Evolutionary conservation across 2,113 vertebrate species (phyloP), one percentile per base, ranked within the genome.

Genomic region (Thamnaconus septentrionalis): DNA sequence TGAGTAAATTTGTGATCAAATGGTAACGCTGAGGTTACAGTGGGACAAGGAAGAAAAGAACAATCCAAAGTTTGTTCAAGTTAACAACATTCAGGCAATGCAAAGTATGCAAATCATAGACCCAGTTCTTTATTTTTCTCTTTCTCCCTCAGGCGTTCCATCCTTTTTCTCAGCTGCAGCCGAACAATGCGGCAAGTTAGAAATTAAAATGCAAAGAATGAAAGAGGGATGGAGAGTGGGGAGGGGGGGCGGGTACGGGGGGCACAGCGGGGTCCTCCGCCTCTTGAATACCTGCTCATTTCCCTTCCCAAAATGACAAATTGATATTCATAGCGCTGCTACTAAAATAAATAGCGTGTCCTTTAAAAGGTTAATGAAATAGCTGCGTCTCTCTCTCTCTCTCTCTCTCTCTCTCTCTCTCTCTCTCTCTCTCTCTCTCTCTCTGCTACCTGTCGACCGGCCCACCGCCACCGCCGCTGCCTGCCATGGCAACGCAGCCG

Each of bases 361-460:
- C 66, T 83, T 87, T 84, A 88, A 88, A 31, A 91, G 89, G 89
- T 90, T 89, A 88, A 90, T 91, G 78, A 87, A 91, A 90, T 71
- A 80, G 79, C 80, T 69, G 55, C 57, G 65, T 63, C 60, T 18
- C 57, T 60, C 59, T 77, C 65, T 71, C 18, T 31, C 18, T 31
- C 18, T 31, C 18, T 31, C 18, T 31, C 18, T 31, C 18, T 31
- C 18, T 31, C 18, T 31, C 18, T 31, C 18, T 31, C 18, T 31
- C 18, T 31, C 18, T 31, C 18, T 31, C 18, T 31, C 18, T 31
- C 18, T 31, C 18, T 31, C 18, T 31, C 18, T 31, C 18, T 31
- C 18, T 31, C 1, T 45, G 11, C 67, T n/a, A 55, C 50, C 66
- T 73, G 59, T 58, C 58, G 57, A 64, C 47, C 61, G 31, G 67